A percentile compares a stretch with the other conserved stretches of the same genome.
phyloP scores from a whole-genome alignment of 1,140 invertebrate genomes.

The Pseudachorutes palmiensis region DNA sequence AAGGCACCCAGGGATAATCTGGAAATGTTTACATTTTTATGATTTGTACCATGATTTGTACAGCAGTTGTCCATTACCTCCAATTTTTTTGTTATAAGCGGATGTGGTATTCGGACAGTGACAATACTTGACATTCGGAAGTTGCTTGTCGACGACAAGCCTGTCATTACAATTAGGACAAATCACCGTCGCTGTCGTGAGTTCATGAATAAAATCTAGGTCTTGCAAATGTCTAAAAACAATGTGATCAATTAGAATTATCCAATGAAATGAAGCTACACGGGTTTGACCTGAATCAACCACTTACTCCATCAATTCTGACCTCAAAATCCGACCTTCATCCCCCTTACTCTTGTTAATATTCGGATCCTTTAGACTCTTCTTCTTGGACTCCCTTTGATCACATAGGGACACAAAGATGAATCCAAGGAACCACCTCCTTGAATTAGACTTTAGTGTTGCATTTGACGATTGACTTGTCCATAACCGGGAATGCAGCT shows the following conservation, averaged over 20 bases:
- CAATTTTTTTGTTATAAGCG: too few species aligned
- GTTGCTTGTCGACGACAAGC: conserved; percentile 50
- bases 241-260: conserved; percentile 22
- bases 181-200: conserved; percentile 51
- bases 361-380: too few species aligned
- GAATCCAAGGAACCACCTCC: neutral
- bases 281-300: neutral
- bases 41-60: too few species aligned
- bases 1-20: conserved; percentile 62
- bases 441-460: neutral
- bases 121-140: conserved; percentile 51
- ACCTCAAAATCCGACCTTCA: conserved; percentile 19
- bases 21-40: too few species aligned
- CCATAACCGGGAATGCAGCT: neutral
- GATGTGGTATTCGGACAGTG: conserved; percentile 26
- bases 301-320: conserved; percentile 26
- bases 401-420: neutral
- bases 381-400: too few species aligned
- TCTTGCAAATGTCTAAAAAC: conserved; percentile 45
- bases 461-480: neutral
- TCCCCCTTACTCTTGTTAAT: neutral
- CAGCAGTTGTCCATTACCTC: too few species aligned
- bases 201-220: conserved; percentile 47
- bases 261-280: neutral
- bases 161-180: conserved; percentile 53